Percentiles rank a stretch among this genome's conserved stretches.
Evolutionary conservation across 2,888 invertebrate genomes (phyloP).

Genomic region (Rotaria sp.): DNA sequence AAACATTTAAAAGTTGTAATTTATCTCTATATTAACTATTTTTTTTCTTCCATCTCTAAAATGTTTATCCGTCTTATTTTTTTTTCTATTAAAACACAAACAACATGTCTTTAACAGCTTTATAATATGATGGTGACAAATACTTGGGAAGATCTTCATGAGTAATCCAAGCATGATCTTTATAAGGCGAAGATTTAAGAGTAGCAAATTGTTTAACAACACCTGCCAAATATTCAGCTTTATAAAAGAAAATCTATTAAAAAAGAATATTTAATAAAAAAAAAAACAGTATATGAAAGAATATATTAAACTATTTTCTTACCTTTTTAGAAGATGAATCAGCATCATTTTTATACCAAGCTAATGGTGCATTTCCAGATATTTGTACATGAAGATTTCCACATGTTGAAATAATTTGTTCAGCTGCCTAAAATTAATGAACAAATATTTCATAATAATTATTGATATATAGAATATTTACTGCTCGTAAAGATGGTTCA

Average conservation of each 20-base stretch:
- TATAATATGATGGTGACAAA: not conserved
- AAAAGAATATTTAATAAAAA: not conserved
- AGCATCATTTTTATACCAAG: not conserved
- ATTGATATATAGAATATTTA: not conserved
- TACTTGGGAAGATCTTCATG: not conserved
- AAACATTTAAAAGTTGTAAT: too few species aligned
- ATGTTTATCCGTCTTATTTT: not conserved
- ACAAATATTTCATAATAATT: not conserved
- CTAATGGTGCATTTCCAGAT: not conserved
- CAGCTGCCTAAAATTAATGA: not conserved
- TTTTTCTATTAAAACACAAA: not conserved
- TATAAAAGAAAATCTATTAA: not conserved
- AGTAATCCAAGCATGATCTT: not conserved
- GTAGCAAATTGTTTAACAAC: not conserved
- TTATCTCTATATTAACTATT: too few species aligned
- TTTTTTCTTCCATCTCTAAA: not conserved
- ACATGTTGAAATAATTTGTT: not conserved
- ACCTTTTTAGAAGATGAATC: not conserved
- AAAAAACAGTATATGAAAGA: too few species aligned
- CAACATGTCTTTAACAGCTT: constrained; percentile 15
- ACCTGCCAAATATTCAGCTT: not conserved
- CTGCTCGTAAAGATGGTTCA: not conserved
- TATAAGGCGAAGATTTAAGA: not conserved
- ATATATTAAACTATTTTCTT: not conserved
- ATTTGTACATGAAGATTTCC: not conserved